phyloP scores from a whole-genome alignment of 2,797 vertebrate species.

The Gallinago stenura region DNA sequence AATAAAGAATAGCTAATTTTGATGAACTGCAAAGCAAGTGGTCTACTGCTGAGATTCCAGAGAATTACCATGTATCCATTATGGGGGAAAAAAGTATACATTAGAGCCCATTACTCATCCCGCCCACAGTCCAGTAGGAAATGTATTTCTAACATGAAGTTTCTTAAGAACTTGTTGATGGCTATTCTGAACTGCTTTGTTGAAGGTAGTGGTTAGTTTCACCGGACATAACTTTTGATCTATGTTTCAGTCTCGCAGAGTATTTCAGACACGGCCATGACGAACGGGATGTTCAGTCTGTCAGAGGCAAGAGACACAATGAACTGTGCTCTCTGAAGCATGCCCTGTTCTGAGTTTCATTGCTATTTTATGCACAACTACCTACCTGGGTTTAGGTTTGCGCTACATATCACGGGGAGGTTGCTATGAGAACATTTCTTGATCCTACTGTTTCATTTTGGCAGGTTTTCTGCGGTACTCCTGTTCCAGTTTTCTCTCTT shows the following conservation, averaged over 20 bases:
- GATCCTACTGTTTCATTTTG: background rate
- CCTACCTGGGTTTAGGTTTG: background rate
- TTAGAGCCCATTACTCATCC: background rate
- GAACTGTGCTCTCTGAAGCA: background rate
- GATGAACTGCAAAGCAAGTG: conserved; percentile 5
- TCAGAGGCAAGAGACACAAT: background rate
- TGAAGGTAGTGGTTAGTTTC: background rate
- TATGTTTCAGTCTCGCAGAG: background rate
- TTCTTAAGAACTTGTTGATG: background rate
- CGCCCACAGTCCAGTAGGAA: background rate
- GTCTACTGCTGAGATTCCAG: background rate
- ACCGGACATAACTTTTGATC: background rate
- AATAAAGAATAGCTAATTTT: background rate
- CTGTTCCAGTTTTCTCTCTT: background rate
- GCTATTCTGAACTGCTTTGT: background rate
- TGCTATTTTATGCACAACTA: background rate
- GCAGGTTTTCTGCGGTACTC: background rate
- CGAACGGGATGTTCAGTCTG: background rate
- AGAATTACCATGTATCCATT: background rate
- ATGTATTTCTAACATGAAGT: background rate
- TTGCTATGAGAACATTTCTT: background rate
- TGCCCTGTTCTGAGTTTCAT: background rate
- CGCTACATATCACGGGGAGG: background rate
- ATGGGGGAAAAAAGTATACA: background rate
- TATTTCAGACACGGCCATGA: background rate